Base-by-base conservation (phyloP, 2,888 invertebrate species). In the Frankliniella intonsa region DNA sequence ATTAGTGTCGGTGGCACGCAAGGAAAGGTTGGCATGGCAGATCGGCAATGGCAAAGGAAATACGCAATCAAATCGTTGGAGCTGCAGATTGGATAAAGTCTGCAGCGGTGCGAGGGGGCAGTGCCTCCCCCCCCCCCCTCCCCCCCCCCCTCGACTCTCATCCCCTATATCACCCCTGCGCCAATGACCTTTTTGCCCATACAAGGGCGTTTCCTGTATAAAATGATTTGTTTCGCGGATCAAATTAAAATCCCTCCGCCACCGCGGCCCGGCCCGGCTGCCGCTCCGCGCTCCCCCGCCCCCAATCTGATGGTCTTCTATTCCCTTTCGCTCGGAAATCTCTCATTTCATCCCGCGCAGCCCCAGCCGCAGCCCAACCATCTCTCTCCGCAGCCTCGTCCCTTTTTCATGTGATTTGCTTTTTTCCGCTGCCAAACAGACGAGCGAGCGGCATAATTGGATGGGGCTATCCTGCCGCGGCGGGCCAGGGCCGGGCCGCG, bases 251-350 rank as follows among this genome's bases (percentile, higher is more conserved):
- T 76, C 69, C 69, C 55, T 14, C 14, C 55, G 55, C 0, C 55
- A 12, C 0, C 55, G 55, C 55, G 55, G 55, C 19, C 19, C 10
- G 69, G 69, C 22, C 22, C 25, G 69, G 25, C 69, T 25, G 55
- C 55, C 55, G 14, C 14, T 55, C 55, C 14, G 14, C 55, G 5
- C 62, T n/a, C 62, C 62, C 62, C 62, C 14, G n/a, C 38, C 38
- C 38, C 38, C 38, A 38, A 38, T 38, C 38, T 38, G 38, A 38
- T 38, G 38, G 38, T 38, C 5, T 38, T 76, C 69, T 25, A 22
- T 76, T 76, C 69, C 69, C 69, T 62, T 62, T 62, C 62, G n/a
- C 62, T 62, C n/a, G 62, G 62, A 76, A 76, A 76, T 76, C 69
- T 76, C 69, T 76, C 69, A 76, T 76, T 76, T 25, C 69, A 76